Evolutionary conservation across 2,113 vertebrate species (phyloP).

Genomic region (Nesoenas mayeri): DNA sequence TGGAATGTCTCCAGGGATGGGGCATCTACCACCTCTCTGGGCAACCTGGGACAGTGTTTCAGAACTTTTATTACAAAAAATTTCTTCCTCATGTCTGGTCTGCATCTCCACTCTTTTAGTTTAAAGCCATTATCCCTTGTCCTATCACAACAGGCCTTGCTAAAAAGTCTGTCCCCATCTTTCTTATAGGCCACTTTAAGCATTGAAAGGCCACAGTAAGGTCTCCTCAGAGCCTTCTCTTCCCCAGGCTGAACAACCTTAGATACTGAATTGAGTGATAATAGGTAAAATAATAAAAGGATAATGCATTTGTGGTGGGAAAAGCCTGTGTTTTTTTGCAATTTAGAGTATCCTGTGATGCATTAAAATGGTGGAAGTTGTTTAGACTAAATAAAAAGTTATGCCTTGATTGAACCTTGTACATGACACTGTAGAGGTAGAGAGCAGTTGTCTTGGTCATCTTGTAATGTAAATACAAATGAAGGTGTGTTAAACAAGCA

Average conservation of each 20-base stretch:
- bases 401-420: not conserved
- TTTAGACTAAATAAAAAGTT: not conserved
- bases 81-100: not conserved
- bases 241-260: not conserved
- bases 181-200: not conserved
- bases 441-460: not conserved
- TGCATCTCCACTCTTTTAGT: not conserved
- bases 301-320: not conserved
- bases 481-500: not conserved
- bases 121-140: not conserved
- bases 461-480: not conserved
- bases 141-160: accelerated
- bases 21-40: not conserved
- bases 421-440: not conserved
- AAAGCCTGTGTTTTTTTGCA: not conserved
- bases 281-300: not conserved
- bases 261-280: not conserved
- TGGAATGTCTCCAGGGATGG: not conserved
- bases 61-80: not conserved
- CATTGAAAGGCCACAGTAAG: accelerated
- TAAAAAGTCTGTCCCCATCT: not conserved
- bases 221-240: not conserved
- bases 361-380: not conserved
- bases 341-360: not conserved
- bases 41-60: not conserved